Percentiles rank a stretch among this genome's conserved stretches.
These are phyloP conservation scores for Noctua comes DNA, from an alignment of 2,888 invertebrate genomes.

Conservation along the genomic window DNA sequence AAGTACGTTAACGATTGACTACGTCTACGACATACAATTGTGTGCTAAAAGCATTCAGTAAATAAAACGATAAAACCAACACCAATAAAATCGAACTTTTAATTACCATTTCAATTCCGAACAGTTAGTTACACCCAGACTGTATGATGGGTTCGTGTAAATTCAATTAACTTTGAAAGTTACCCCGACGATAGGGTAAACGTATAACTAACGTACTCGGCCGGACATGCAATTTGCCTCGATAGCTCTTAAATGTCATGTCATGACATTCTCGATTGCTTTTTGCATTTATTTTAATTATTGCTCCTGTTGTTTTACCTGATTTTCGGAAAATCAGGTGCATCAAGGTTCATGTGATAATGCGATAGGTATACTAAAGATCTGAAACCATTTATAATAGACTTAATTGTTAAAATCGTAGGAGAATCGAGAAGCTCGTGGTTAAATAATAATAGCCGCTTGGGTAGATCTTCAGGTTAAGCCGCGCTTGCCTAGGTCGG, in stretches of 20 bases:
- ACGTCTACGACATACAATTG: background rate
- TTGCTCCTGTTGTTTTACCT: background rate
- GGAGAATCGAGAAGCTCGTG: no score
- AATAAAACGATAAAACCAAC: background rate
- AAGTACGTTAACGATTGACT: background rate
- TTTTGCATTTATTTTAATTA: slow-evolving; percentile 37
- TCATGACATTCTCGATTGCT: slow-evolving; percentile 29
- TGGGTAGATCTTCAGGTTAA: no score
- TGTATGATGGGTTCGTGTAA: slow-evolving; percentile 43
- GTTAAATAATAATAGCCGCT: no score
- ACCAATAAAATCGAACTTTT: slow-evolving; percentile 18
- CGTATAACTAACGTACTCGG: slow-evolving; percentile 52
- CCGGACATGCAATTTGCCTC: slow-evolving; percentile 56
- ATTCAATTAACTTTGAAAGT: slow-evolving; percentile 66
- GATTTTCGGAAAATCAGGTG: background rate
- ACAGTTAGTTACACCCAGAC: slow-evolving; percentile 40
- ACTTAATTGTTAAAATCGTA: background rate
- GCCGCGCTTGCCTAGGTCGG: no score
- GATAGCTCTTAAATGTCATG: slow-evolving; percentile 47
- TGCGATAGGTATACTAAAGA: background rate
- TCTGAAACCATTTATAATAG: background rate
- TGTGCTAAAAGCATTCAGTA: background rate
- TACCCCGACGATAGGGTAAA: slow-evolving; percentile 49
- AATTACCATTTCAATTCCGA: slow-evolving; percentile 47
- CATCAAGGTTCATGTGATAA: background rate